Base-by-base conservation (phyloP, 2,888 invertebrate species). In the Trichopoda pennipes region DNA sequence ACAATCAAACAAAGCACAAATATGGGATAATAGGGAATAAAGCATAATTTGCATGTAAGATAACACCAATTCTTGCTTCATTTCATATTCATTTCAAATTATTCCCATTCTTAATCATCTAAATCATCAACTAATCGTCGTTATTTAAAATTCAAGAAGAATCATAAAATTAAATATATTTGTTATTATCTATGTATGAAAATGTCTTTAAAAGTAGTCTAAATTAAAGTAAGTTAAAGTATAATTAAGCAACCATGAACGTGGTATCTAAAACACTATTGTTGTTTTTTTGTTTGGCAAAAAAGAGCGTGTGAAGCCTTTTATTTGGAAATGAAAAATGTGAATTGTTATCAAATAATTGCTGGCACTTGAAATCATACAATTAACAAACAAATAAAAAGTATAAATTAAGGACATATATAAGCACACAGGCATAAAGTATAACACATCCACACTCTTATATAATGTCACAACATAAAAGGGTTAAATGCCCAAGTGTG, bases 261-360 rank as follows among this genome's bases (percentile, higher is more conserved):
- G 61, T 75, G 61, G 28, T 10, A 60, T 53, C 28, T 3, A 56
- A 38, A 69, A 32, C 21, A 68, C 7, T n/a, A 66, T 60, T 47
- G 12, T 35, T 35, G 23, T 3, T 21, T 17, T 19, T 49, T 6
- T 8, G 17, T 55, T 6, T 44, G 28, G 10, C 28, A 53, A 17
- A 32, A 16, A 60, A 49, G 19, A 76, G 69, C 53, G 60, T 47
- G 69, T 61, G 53, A 60, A 44, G 56, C 23, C 53, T 56, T 66
- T 61, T 72, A 23, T 69, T 51, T 56, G 44, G 35, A 38, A 53
- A 72, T 63, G 73, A 73, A 74, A 73, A 76, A 84, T 83, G 85
- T 85, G 86, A 88, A 86, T 86, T 87, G 86, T 90, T 90, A 91
- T 90, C 91, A 91, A 90, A 90, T 90, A 90, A 91, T 90, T 91